Percentiles rank a stretch among this genome's conserved stretches.
Conservation (phyloP, 1,140 invertebrate species). For the Achroia grisella region DNA sequence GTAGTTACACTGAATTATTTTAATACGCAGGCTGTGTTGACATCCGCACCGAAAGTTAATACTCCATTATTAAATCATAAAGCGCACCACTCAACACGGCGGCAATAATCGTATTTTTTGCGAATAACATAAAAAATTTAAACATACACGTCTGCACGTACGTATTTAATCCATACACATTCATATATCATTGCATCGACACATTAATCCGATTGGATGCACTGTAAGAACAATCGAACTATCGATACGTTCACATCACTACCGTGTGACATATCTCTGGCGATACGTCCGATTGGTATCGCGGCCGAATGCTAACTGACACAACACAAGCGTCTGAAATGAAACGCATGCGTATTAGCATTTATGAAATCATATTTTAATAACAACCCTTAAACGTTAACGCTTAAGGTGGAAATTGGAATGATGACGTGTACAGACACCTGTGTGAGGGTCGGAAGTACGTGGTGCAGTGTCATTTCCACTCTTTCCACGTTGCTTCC, state of each 20-base stretch:
- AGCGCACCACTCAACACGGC: constrained; percentile 15
- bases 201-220: constrained; percentile 3
- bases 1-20: no score
- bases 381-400: neutral
- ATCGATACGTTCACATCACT: constrained; percentile 31
- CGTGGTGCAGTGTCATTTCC: constrained; percentile 67
- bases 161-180: neutral
- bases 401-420: constrained; percentile 14
- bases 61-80: constrained; percentile 43
- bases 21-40: constrained; percentile 5
- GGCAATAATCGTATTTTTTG: neutral
- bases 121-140: neutral
- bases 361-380: constrained; percentile 17
- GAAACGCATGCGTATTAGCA: constrained; percentile 20
- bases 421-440: constrained; percentile 34
- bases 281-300: constrained; percentile 18
- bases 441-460: constrained; percentile 63
- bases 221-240: constrained; percentile 11
- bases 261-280: constrained; percentile 1
- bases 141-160: neutral
- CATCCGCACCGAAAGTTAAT: constrained; percentile 23
- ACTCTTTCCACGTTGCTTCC: constrained; percentile 60
- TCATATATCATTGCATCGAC: neutral
- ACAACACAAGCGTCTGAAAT: constrained; percentile 25
- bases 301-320: constrained; percentile 32